Percentiles rank a stretch among this genome's conserved stretches.
These are phyloP conservation scores for Silurus meridionalis DNA, from an alignment of 2,113 vertebrate genomes.

Conservation along the genomic window DNA sequence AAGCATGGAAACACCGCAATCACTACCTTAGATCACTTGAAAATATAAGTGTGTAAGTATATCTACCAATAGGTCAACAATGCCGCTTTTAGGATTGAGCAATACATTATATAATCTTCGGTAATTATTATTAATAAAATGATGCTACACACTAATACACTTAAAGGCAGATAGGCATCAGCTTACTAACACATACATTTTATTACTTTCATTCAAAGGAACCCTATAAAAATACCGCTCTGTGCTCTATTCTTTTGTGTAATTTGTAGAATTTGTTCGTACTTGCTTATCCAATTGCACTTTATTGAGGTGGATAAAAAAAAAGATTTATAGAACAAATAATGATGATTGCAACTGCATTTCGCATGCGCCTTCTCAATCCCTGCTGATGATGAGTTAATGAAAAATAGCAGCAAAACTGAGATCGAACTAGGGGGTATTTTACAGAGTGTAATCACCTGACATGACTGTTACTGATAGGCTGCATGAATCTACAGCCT, in stretches of 20 bases:
- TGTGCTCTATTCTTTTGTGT: background rate
- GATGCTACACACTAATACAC: background rate
- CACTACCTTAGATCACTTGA: constrained; percentile 27
- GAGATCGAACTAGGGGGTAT: background rate
- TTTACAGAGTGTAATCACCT: background rate
- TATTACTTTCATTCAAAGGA: background rate
- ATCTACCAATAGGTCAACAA: background rate
- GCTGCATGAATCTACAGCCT: background rate
- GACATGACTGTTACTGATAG: background rate
- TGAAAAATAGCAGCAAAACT: background rate
- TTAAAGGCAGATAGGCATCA: background rate
- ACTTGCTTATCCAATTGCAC: background rate
- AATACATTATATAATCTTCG: background rate
- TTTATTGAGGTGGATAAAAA: background rate
- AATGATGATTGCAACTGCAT: background rate
- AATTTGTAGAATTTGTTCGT: background rate
- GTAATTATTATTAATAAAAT: no score
- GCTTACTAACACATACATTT: background rate
- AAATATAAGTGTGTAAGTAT: constrained; percentile 26
- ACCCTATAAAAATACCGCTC: background rate
- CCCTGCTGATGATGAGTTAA: background rate
- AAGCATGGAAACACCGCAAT: constrained; percentile 41
- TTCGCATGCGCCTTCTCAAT: background rate
- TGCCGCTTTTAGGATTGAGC: background rate
- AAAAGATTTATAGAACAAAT: background rate